Conservation (phyloP, 2,888 invertebrate species). For the Diplolepis rosae region DNA sequence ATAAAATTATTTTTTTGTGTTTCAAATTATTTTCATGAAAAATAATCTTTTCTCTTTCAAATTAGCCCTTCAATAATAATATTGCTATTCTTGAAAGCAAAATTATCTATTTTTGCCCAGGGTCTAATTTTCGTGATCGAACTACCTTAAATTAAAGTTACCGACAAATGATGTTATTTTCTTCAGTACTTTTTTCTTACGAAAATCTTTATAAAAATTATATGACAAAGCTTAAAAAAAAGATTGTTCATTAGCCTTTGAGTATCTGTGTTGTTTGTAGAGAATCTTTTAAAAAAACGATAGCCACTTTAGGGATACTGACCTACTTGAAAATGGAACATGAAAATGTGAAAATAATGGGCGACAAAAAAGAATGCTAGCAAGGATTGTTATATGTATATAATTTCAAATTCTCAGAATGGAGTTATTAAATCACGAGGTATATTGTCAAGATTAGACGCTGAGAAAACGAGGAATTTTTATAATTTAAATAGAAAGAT, state of each 20-base stretch:
- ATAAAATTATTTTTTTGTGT: too few relatives aligned
- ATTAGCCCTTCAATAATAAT: too few relatives aligned
- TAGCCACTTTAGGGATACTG: background rate
- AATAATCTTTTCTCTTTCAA: too few relatives aligned
- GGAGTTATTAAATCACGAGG: background rate
- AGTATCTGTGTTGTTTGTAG: background rate
- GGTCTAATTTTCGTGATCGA: too few relatives aligned
- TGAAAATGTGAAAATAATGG: background rate
- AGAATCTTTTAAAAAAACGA: background rate
- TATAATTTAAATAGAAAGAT: too few relatives aligned
- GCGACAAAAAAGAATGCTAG: background rate
- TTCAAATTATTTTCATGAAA: too few relatives aligned
- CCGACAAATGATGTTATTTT: too few relatives aligned
- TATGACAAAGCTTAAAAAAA: background rate
- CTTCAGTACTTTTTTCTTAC: background rate
- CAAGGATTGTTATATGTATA: background rate
- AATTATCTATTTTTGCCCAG: too few relatives aligned
- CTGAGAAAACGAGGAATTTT: background rate
- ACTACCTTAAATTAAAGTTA: too few relatives aligned
- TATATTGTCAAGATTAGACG: too few relatives aligned
- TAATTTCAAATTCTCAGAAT: background rate
- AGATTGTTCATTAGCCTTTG: background rate
- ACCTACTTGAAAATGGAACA: background rate
- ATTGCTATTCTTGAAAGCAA: too few relatives aligned
- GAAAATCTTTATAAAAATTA: background rate